Evolutionary conservation across 2,113 vertebrate genomes (phyloP).

Genomic region (Gobiocypris rarus): DNA sequence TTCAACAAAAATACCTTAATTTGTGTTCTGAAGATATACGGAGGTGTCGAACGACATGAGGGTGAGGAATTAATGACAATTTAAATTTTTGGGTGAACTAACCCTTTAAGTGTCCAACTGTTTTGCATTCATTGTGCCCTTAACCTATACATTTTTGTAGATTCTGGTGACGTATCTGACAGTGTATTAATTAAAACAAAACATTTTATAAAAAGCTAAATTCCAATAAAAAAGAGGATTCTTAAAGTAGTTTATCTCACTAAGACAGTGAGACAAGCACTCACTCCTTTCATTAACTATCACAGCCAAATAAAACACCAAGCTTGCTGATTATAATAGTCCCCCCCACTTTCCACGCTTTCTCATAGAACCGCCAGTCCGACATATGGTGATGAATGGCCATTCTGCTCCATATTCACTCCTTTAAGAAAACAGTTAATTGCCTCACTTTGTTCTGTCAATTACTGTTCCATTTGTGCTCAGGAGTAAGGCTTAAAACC

Average conservation of each 20-base stretch:
- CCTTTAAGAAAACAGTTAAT: constrained; percentile 67
- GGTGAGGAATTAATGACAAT: too few relatives aligned
- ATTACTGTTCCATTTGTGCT: constrained; percentile 63
- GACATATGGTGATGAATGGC: constrained; percentile 64
- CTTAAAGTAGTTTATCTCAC: constrained; percentile 13
- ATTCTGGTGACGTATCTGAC: too few relatives aligned
- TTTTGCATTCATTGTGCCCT: too few relatives aligned
- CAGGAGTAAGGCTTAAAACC: constrained; percentile 58
- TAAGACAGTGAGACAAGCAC: not conserved
- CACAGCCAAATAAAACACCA: not conserved
- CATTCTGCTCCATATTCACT: constrained; percentile 43
- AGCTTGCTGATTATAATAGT: constrained; percentile 38
- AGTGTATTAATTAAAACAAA: too few relatives aligned
- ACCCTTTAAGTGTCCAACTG: too few relatives aligned
- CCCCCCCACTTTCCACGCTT: not conserved
- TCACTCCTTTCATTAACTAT: constrained; percentile 3
- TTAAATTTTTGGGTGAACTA: too few relatives aligned
- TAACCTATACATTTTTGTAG: too few relatives aligned
- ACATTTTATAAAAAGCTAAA: not conserved
- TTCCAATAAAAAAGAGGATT: not conserved
- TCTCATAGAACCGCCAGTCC: constrained; percentile 24
- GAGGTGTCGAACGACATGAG: too few relatives aligned
- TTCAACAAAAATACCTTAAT: too few relatives aligned
- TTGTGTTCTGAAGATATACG: too few relatives aligned
- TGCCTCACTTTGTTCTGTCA: constrained; percentile 71